Conservation (phyloP, 2,888 invertebrate species). For the Ephialtes manifestator region DNA sequence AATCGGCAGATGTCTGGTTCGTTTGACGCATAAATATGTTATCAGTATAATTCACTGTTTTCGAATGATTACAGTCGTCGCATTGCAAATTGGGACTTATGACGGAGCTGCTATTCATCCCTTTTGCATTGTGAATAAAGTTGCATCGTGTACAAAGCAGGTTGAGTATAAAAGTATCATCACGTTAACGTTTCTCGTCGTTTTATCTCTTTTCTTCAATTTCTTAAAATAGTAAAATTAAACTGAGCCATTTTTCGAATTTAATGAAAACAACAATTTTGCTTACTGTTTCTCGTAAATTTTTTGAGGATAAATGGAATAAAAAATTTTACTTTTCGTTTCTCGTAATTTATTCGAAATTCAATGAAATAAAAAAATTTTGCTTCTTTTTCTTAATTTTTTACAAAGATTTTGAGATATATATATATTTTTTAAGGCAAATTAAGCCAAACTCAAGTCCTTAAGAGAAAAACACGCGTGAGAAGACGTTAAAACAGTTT, state of each 20-base stretch:
- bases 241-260: background rate
- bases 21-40: slow-evolving; percentile 72
- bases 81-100: slow-evolving; percentile 75
- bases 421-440: slow-evolving; percentile 1
- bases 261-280: background rate
- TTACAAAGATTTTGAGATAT: slow-evolving; percentile 10
- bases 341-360: too few species aligned
- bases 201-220: slow-evolving; percentile 33
- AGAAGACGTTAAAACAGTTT: slow-evolving; percentile 53
- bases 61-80: slow-evolving; percentile 78
- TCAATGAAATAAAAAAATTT: background rate
- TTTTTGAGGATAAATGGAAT: background rate
- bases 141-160: slow-evolving; percentile 75
- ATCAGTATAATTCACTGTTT: slow-evolving; percentile 72
- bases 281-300: background rate
- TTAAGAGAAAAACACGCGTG: slow-evolving; percentile 8
- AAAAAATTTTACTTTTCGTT: too few species aligned
- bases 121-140: slow-evolving; percentile 74
- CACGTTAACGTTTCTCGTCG: slow-evolving; percentile 53
- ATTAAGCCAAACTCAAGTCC: slow-evolving; percentile 20
- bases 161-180: slow-evolving; percentile 82
- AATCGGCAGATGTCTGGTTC: slow-evolving; percentile 70
- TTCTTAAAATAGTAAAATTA: background rate
- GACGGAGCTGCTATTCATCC: slow-evolving; percentile 75
- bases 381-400: slow-evolving; percentile 2